Conservation (phyloP, 2,113 vertebrate species). For the Oostethus manadensis region DNA sequence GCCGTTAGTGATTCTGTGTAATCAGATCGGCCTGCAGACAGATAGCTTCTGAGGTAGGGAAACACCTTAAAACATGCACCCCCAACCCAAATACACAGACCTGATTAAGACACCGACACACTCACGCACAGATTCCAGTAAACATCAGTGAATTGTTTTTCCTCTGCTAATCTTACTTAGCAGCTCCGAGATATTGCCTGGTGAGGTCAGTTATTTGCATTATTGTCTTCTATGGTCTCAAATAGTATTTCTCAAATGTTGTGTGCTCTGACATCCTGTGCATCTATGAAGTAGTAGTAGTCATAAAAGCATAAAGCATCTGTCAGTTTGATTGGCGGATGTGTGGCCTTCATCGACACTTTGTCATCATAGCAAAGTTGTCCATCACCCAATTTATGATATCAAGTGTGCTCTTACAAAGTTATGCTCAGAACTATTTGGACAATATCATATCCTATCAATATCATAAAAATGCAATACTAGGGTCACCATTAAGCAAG, state of each 20-base stretch:
- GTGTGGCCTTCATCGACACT: too few relatives aligned
- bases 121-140: conserved; percentile 50
- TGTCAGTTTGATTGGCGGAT: too few relatives aligned
- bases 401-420: too few relatives aligned
- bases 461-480: not conserved
- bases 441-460: too few relatives aligned
- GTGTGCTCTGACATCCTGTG: too few relatives aligned
- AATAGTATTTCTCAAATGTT: conserved; percentile 18
- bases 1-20: conserved; percentile 58
- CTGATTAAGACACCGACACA: conserved; percentile 43
- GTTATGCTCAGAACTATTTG: too few relatives aligned
- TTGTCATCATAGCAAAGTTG: too few relatives aligned
- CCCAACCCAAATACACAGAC: conserved; percentile 14
- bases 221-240: conserved; percentile 30
- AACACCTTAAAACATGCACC: conserved; percentile 50
- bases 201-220: conserved; percentile 28
- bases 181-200: conserved; percentile 33
- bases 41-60: conserved; percentile 55
- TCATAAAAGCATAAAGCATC: too few relatives aligned
- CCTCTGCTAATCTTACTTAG: conserved; percentile 49
- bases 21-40: conserved; percentile 63
- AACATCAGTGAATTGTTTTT: conserved; percentile 66
- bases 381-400: too few relatives aligned
- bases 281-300: too few relatives aligned
- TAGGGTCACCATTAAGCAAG: conserved; percentile 5